Conservation (phyloP, 2,888 invertebrate species). For the Pachymerium ferrugineum region DNA sequence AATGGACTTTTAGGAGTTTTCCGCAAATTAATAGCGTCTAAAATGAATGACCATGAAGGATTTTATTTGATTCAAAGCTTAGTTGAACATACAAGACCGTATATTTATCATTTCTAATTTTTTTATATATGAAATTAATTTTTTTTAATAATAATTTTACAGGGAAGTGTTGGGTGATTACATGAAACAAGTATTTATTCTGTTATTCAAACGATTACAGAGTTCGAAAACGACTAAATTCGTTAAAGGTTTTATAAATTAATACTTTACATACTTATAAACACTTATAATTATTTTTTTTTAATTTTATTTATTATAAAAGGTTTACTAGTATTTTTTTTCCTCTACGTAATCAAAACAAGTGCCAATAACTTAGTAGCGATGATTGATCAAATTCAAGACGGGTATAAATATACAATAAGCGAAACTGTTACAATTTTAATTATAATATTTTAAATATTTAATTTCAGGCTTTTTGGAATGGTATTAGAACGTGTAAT, state of each 20-base stretch:
- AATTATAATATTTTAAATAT: not conserved
- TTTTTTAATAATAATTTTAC: not conserved
- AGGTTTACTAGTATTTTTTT: slow-evolving; percentile 81
- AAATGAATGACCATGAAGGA: slow-evolving; percentile 92
- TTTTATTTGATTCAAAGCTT: slow-evolving; percentile 84
- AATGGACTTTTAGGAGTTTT: slow-evolving; percentile 76
- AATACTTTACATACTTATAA: slow-evolving; percentile 43
- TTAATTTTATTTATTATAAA: slow-evolving; percentile 16
- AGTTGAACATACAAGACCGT: slow-evolving; percentile 74
- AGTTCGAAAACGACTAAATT: slow-evolving; percentile 93
- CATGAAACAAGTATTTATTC: slow-evolving; percentile 78
- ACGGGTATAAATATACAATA: slow-evolving; percentile 52
- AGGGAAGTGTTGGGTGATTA: slow-evolving; percentile 60
- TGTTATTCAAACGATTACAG: slow-evolving; percentile 88
- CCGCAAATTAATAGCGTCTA: slow-evolving; percentile 92
- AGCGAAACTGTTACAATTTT: not conserved
- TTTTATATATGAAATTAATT: not conserved
- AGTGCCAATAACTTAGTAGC: slow-evolving; percentile 68
- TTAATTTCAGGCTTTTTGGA: slow-evolving; percentile 71
- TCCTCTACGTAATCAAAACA: slow-evolving; percentile 74
- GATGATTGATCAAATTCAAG: slow-evolving; percentile 77
- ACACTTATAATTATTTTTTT: not conserved
- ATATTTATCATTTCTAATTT: slow-evolving; percentile 46
- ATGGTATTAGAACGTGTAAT: slow-evolving; percentile 91
- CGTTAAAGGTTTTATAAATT: slow-evolving; percentile 78